Evolutionary conservation across 2,797 vertebrate species (phyloP).

Genomic region (Cynodonichthys magdalenae): DNA sequence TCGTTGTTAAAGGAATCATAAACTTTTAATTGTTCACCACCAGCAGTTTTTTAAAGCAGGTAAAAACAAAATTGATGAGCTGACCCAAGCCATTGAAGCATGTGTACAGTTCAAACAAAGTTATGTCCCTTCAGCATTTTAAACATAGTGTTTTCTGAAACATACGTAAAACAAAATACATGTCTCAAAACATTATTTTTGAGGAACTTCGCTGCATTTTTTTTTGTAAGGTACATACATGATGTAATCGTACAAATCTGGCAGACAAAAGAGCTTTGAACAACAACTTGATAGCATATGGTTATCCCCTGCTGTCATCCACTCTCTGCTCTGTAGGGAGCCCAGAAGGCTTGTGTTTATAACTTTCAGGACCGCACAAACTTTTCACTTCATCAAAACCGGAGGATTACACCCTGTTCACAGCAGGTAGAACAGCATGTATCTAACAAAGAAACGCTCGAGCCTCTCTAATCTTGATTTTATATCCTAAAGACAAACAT

Average conservation of each 20-base stretch:
- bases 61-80: conserved; percentile 64
- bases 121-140: conserved; percentile 11
- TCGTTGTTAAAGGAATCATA: conserved; percentile 66
- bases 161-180: not conserved
- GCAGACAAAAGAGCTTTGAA: conserved; percentile 64
- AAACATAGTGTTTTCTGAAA: conserved; percentile 18
- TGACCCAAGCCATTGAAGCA: conserved; percentile 38
- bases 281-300: conserved; percentile 77
- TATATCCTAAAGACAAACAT: conserved; percentile 46
- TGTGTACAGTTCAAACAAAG: conserved; percentile 34
- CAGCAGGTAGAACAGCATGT: conserved; percentile 68
- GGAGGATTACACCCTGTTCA: conserved; percentile 75
- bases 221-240: conserved; percentile 62
- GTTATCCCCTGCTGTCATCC: conserved; percentile 68
- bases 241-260: conserved; percentile 62
- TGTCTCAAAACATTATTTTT: not conserved
- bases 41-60: conserved; percentile 60
- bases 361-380: conserved; percentile 75
- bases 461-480: conserved; percentile 60
- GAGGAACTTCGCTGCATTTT: conserved; percentile 30
- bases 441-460: conserved; percentile 51
- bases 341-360: conserved; percentile 65
- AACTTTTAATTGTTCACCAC: conserved; percentile 73
- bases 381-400: conserved; percentile 76
- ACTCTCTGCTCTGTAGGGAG: conserved; percentile 72